These are phyloP conservation scores for Lophura swinhoii DNA, from an alignment of 2,797 vertebrate species.

Conservation along the genomic window DNA sequence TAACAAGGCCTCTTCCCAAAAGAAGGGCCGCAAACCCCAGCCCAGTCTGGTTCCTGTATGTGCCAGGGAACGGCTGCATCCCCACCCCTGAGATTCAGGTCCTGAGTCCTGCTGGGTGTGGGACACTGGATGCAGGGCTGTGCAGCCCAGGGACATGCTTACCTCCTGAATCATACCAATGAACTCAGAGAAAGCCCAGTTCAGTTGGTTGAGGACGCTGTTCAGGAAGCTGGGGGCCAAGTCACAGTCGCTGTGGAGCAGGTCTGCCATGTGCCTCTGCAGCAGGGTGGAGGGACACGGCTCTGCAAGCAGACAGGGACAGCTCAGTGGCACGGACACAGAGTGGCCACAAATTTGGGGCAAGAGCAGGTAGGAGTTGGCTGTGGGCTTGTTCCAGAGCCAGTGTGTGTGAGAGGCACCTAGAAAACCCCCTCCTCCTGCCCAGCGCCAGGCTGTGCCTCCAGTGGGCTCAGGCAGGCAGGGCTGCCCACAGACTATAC, in stretches of 20 bases:
- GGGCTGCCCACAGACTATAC: accelerated
- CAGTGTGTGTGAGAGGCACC: accelerated
- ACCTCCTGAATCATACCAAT: slow-evolving; percentile 99
- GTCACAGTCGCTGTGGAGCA: slow-evolving; percentile 89
- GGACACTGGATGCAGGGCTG: accelerated
- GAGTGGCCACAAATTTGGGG: accelerated
- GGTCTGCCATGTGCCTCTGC: slow-evolving; percentile 95
- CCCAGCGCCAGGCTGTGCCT: neutral
- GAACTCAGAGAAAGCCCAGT: slow-evolving; percentile 99
- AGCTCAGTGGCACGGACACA: neutral
- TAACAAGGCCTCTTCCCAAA: neutral
- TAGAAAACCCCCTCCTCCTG: neutral
- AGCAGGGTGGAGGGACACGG: slow-evolving; percentile 95
- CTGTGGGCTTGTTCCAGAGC: neutral
- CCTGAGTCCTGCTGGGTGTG: accelerated
- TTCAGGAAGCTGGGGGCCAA: slow-evolving; percentile 98
- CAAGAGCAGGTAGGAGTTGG: neutral
- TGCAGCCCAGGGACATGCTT: neutral
- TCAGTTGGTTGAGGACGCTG: slow-evolving; percentile 98
- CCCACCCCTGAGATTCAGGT: accelerated
- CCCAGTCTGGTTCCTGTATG: accelerated
- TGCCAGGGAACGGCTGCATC: neutral
- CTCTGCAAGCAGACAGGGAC: slow-evolving; percentile 80
- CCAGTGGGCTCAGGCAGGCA: neutral
- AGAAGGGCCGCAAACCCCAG: accelerated